Evolutionary conservation across 1,140 invertebrate species (phyloP).

Genomic region (Lasaia peninsularis): DNA sequence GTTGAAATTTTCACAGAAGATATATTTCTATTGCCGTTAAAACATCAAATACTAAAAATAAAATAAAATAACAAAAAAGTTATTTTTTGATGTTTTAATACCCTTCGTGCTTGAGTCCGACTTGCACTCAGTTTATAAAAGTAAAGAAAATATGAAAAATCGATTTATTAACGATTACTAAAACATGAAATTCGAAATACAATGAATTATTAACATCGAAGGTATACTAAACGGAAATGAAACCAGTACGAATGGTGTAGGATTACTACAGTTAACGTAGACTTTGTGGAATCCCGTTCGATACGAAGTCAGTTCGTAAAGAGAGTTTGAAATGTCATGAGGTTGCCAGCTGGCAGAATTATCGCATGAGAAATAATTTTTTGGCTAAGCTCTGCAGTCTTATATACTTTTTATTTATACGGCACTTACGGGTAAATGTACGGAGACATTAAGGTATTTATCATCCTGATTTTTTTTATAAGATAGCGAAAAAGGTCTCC

Average conservation of each 20-base stretch:
- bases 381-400: slow-evolving; percentile 24
- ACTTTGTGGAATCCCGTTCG: slow-evolving; percentile 41
- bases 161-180: too few relatives aligned
- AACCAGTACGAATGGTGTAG: slow-evolving; percentile 32
- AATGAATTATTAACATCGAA: slow-evolving; percentile 13
- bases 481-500: too few relatives aligned
- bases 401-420: not conserved
- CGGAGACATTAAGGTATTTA: too few relatives aligned
- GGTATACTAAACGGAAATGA: slow-evolving; percentile 22
- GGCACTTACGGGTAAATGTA: not conserved
- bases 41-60: too few relatives aligned
- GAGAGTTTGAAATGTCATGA: slow-evolving; percentile 44
- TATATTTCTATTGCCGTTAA: too few relatives aligned
- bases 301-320: slow-evolving; percentile 41
- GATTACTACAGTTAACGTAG: slow-evolving; percentile 49
- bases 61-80: too few relatives aligned
- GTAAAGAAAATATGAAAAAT: not conserved
- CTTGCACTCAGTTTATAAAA: not conserved
- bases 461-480: too few relatives aligned
- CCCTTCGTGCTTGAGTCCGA: too few relatives aligned
- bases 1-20: too few relatives aligned
- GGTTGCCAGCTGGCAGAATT: slow-evolving; percentile 54
- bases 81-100: too few relatives aligned
- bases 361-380: slow-evolving; percentile 43
- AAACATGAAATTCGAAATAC: slow-evolving; percentile 11